Conservation (phyloP, 2,888 invertebrate species). For the Cryptus armator region DNA sequence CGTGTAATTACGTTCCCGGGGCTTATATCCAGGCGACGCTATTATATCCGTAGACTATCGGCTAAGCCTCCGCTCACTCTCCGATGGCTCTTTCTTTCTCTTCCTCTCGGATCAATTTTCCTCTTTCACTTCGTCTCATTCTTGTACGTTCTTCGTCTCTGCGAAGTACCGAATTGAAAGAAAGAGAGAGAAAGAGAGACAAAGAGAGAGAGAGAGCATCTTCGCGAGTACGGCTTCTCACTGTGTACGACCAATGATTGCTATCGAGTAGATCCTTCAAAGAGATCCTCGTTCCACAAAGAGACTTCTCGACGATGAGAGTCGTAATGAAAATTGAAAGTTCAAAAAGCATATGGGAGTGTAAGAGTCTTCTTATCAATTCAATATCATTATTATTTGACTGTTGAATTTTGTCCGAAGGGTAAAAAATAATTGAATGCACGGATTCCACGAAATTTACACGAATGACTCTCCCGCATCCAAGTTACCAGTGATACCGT, state of each 20-base stretch:
- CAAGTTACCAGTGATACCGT: no score
- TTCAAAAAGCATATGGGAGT: not conserved
- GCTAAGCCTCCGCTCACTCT: slow-evolving; percentile 26
- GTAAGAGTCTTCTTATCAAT: not conserved
- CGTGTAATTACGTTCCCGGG: slow-evolving; percentile 68
- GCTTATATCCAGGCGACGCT: slow-evolving; percentile 64
- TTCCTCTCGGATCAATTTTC: slow-evolving; percentile 18
- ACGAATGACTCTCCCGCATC: no score
- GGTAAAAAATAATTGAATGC: no score
- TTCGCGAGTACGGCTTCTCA: slow-evolving; percentile 39
- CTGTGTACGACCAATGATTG: slow-evolving; percentile 30
- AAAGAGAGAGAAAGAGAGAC: slow-evolving; percentile 29
- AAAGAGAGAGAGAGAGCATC: slow-evolving; percentile 37
- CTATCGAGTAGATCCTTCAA: slow-evolving; percentile 38
- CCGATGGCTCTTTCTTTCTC: slow-evolving; percentile 8
- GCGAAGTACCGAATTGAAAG: slow-evolving; percentile 4
- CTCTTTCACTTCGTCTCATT: slow-evolving; percentile 26
- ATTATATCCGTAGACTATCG: slow-evolving; percentile 60
- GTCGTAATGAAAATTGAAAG: not conserved
- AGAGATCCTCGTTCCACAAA: slow-evolving; percentile 19
- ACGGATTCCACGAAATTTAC: no score
- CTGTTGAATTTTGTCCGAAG: no score
- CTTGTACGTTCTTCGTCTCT: slow-evolving; percentile 19
- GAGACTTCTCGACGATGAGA: not conserved
- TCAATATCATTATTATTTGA: not conserved